A percentile compares a stretch with the other conserved stretches of the same genome.
Conservation (phyloP, 1,140 invertebrate genomes). For the Pteromalus puparum region DNA sequence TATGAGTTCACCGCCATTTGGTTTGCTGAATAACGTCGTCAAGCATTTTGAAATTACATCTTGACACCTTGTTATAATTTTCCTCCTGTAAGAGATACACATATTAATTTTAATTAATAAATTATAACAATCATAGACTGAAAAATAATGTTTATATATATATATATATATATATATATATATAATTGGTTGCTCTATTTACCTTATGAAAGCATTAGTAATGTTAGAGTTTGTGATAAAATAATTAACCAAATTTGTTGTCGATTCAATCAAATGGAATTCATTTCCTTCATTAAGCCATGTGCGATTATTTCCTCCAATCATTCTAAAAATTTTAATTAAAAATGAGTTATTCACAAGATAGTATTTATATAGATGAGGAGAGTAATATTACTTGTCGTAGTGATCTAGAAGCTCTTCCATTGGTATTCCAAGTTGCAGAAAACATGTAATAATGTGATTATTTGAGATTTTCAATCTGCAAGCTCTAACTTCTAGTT, state of each 20-base stretch:
- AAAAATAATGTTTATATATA: background rate
- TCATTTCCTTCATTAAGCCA: constrained; percentile 87
- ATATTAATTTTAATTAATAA: background rate
- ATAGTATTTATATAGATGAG: constrained; percentile 14
- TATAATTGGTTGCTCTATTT: constrained; percentile 50
- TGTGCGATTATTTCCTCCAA: constrained; percentile 83
- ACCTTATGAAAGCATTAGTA: constrained; percentile 76
- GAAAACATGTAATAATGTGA: constrained; percentile 82
- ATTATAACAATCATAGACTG: constrained; percentile 32
- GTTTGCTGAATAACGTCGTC: constrained; percentile 81
- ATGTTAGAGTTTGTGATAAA: constrained; percentile 77
- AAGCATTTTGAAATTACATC: constrained; percentile 82
- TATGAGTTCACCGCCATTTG: constrained; percentile 77
- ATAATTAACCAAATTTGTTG: constrained; percentile 80
- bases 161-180: background rate
- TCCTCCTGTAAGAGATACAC: constrained; percentile 72
- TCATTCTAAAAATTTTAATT: constrained; percentile 75
- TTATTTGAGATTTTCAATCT: constrained; percentile 81
- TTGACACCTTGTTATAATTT: constrained; percentile 80
- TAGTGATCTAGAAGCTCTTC: constrained; percentile 85
- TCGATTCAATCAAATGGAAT: constrained; percentile 84
- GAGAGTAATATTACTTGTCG: constrained; percentile 75
- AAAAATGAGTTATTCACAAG: background rate
- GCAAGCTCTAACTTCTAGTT: constrained; percentile 85
- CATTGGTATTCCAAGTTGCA: constrained; percentile 82